Evolutionary conservation across 2,113 vertebrate genomes (phyloP).

Genomic region (Lethenteron reissneri): DNA sequence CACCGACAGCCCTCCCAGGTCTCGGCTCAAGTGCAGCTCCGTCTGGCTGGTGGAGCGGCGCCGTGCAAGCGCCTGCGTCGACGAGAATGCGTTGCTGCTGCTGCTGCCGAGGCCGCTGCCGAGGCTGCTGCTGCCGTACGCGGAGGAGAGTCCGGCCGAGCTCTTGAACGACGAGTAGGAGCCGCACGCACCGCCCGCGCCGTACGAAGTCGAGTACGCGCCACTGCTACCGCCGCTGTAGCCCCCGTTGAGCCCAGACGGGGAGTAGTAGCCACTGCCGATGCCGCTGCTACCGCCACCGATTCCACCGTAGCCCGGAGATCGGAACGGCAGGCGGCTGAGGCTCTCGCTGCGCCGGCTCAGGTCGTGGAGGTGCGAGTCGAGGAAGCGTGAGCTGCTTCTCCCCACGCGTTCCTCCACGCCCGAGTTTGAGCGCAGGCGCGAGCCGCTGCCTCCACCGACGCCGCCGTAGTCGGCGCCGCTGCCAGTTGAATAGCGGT

Average conservation of each 20-base stretch:
- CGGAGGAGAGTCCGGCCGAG: constrained; percentile 20
- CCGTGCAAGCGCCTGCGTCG: constrained; percentile 28
- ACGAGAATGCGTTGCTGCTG: constrained; percentile 8
- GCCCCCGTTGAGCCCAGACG: constrained; percentile 29
- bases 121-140: too few relatives aligned
- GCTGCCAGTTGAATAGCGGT: too few relatives aligned
- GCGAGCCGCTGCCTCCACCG: too few relatives aligned
- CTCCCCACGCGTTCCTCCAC: too few relatives aligned
- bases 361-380: too few relatives aligned
- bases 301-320: constrained; percentile 11
- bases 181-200: constrained; percentile 14
- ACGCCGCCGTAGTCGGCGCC: too few relatives aligned
- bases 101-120: too few relatives aligned
- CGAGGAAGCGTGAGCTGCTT: too few relatives aligned
- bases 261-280: too few relatives aligned
- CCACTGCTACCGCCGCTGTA: constrained; percentile 9
- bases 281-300: too few relatives aligned
- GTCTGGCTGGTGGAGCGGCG: constrained; percentile 62
- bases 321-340: constrained; percentile 27
- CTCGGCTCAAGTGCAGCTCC: constrained; percentile 35
- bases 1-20: constrained; percentile 35
- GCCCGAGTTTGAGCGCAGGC: too few relatives aligned
- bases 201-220: constrained; percentile 12
- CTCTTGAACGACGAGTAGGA: constrained; percentile 32
- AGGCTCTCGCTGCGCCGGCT: constrained; percentile 43